A percentile compares a stretch with the other conserved stretches of the same genome.
Conservation (phyloP, 2,888 invertebrate genomes). For the Leucozona laternaria region DNA sequence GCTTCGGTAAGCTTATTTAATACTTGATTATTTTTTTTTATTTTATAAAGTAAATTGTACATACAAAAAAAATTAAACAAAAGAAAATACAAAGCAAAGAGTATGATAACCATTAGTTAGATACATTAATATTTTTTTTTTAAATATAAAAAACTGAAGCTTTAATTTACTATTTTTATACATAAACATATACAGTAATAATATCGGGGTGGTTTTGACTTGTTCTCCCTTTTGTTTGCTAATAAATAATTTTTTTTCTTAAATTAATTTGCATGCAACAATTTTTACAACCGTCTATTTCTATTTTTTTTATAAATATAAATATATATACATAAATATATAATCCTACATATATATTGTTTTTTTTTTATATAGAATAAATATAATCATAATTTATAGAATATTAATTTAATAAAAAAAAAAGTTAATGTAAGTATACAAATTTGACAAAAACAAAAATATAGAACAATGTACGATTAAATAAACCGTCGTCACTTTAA, state of each 20-base stretch:
- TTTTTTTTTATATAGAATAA: constrained; percentile 39
- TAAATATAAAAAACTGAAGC: constrained; percentile 46
- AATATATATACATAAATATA: constrained; percentile 44
- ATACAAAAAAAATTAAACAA: constrained; percentile 44
- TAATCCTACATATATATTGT: constrained; percentile 59
- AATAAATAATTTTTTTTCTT: constrained; percentile 66
- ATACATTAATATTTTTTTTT: constrained; percentile 43
- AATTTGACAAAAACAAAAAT: constrained; percentile 61
- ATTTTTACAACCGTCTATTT: constrained; percentile 50
- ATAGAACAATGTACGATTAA: constrained; percentile 67
- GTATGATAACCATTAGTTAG: constrained; percentile 66
- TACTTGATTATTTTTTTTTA: constrained; percentile 12
- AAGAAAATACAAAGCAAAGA: constrained; percentile 74
- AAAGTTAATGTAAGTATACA: constrained; percentile 80
- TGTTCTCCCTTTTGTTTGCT: constrained; percentile 76
- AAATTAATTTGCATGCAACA: constrained; percentile 73
- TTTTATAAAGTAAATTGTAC: constrained; percentile 36
- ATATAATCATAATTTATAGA: constrained; percentile 50
- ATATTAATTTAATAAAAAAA: constrained; percentile 55
- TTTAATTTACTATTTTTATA: constrained; percentile 51
- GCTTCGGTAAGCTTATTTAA: constrained; percentile 6
- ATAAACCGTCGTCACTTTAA: constrained; percentile 44
- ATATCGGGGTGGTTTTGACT: constrained; percentile 75
- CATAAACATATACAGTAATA: constrained; percentile 48
- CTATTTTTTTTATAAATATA: constrained; percentile 55